Conservation (phyloP, 2,888 invertebrate genomes). For the Lutraria lutraria region DNA sequence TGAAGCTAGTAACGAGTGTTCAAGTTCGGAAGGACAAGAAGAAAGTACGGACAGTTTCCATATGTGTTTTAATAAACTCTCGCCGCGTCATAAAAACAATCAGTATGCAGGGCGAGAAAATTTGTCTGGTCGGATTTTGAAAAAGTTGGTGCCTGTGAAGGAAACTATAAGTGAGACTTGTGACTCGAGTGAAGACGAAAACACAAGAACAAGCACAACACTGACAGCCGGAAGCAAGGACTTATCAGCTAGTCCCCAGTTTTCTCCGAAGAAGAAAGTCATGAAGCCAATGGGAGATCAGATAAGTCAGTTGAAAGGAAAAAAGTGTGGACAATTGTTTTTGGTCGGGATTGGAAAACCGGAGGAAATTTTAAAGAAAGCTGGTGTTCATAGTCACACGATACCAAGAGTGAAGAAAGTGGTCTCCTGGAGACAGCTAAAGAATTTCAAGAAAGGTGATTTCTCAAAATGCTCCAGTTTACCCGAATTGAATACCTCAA, state of each 20-base stretch:
- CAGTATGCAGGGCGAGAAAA: conserved; percentile 63
- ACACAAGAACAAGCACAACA: conserved; percentile 60
- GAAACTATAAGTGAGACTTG: conserved; percentile 56
- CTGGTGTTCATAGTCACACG: conserved; percentile 67
- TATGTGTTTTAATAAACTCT: conserved; percentile 75
- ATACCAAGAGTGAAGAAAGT: conserved; percentile 68
- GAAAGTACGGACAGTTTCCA: conserved; percentile 83
- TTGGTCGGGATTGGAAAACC: conserved; percentile 68
- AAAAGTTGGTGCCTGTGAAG: conserved; percentile 62
- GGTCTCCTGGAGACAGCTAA: conserved; percentile 80
- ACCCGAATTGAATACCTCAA: conserved; percentile 76
- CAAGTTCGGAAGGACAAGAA: conserved; percentile 79
- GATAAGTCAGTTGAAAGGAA: conserved; percentile 52
- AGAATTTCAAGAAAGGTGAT: conserved; percentile 73
- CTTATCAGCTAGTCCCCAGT: conserved; percentile 52
- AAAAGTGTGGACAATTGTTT: conserved; percentile 64
- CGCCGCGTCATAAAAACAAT: conserved; percentile 56
- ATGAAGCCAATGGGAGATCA: conserved; percentile 47
- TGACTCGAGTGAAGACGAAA: conserved; percentile 64
- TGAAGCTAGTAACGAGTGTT: conserved; percentile 70
- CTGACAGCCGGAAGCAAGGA: conserved; percentile 68
- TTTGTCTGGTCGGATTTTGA: conserved; percentile 54
- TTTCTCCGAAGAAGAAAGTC: conserved; percentile 46
- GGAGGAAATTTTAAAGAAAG: conserved; percentile 66
- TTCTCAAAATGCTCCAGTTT: conserved; percentile 77